Base-by-base conservation (phyloP, 2,888 invertebrate species). In the Siphonodentalium dalli region DNA sequence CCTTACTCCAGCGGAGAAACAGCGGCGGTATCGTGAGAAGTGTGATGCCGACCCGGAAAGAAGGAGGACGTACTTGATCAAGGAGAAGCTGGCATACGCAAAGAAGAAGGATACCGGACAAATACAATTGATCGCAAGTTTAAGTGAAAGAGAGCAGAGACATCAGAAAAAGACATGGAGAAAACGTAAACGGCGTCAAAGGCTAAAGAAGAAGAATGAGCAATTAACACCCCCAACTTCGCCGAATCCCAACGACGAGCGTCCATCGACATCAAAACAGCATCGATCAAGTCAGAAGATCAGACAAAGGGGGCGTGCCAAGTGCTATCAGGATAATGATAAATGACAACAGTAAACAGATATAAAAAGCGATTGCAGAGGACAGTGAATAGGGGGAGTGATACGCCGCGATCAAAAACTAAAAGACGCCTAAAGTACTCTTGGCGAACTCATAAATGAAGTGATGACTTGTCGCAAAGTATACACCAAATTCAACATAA, bases 401-500 rank as follows among this genome's bases (percentile, higher is more conserved):
- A 23, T n/a, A 23, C 42, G 29, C 42, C 42, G 8, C 27, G 42
- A 5, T 28, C n/a, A 7, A 41, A 41, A 41, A 41, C 42, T n/a
- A 41, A 27, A 27, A 21, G 41, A 13, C 20, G 13, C 28, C 28
- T 41, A 23, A 41, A 26, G 51, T 11, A 31, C 2, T 7, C 2
- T 47, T 42, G 39, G 42, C 6, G 24, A 37, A 3, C 37, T 51
- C 3, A 11, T 52, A 7, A 38, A 46, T 24, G 13, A 24, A 24
- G 23, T 1, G 38, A 28, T 4, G 34, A 52, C 23, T 6, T 47
- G 13, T 11, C 8, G 26, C 35, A 26, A 28, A 47, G 29, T 34
- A 50, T 15, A 18, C 27, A 33, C 11, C 41, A 45, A 26, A 7
- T 26, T 24, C 45, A 41, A 23, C 45, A 50, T 28, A 45, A 35